These are phyloP conservation scores for Nephrotoma guestfalica DNA, from an alignment of 2,888 invertebrate species.

Conservation along the genomic window DNA sequence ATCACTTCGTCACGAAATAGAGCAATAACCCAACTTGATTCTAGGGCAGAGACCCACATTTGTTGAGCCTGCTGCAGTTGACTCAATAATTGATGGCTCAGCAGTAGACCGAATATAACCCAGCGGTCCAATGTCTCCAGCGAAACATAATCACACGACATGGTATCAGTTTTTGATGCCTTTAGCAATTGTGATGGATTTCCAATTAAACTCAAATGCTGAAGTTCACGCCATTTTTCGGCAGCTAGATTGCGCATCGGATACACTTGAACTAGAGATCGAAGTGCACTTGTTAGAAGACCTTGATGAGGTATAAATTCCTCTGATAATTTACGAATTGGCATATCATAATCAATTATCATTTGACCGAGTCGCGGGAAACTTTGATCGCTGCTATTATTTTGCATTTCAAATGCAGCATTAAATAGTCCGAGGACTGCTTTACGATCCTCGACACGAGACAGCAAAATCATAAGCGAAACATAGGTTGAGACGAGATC, in stretches of 20 bases:
- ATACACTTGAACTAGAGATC: slow-evolving; percentile 78
- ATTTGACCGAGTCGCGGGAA: slow-evolving; percentile 94
- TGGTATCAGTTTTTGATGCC: slow-evolving; percentile 86
- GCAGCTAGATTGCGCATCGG: slow-evolving; percentile 80
- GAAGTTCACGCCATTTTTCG: slow-evolving; percentile 87
- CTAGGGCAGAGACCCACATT: slow-evolving; percentile 83
- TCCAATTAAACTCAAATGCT: slow-evolving; percentile 83
- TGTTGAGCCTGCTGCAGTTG: slow-evolving; percentile 64
- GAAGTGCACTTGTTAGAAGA: slow-evolving; percentile 68
- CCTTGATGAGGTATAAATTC: slow-evolving; percentile 94
- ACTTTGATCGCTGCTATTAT: slow-evolving; percentile 76
- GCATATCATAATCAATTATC: slow-evolving; percentile 95
- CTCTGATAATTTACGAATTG: slow-evolving; percentile 87
- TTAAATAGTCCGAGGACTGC: slow-evolving; percentile 94
- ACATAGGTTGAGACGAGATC: slow-evolving; percentile 91
- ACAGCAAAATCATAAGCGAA: slow-evolving; percentile 92
- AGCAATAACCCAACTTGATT: slow-evolving; percentile 87
- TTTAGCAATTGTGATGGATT: slow-evolving; percentile 90
- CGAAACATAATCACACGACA: slow-evolving; percentile 96
- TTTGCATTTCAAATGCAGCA: slow-evolving; percentile 92
- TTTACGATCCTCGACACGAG: slow-evolving; percentile 94
- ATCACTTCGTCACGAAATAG: slow-evolving; percentile 95
- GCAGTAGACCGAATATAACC: slow-evolving; percentile 87
- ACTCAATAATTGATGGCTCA: slow-evolving; percentile 79
- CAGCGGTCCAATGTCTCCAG: slow-evolving; percentile 91